These are phyloP conservation scores for Centropyge bicolor DNA, from an alignment of 2,797 vertebrate species.

Conservation along the genomic window DNA sequence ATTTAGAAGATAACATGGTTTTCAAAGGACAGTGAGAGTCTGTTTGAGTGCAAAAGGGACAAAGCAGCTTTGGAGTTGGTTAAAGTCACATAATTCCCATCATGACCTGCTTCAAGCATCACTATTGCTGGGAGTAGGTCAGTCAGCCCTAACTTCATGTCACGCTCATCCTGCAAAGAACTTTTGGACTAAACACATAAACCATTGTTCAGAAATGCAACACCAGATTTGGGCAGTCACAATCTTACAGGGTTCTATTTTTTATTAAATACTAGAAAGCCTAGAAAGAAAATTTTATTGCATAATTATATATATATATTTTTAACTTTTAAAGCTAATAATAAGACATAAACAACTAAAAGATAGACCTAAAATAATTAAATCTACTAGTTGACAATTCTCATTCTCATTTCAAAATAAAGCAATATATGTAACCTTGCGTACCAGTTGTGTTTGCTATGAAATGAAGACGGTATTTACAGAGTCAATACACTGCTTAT, in stretches of 20 bases:
- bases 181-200: background rate
- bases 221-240: background rate
- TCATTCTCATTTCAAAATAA: background rate
- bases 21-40: conserved; percentile 3
- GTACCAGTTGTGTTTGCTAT: conserved; percentile 28
- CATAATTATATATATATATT: background rate
- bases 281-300: too few relatives aligned
- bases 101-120: conserved; percentile 36
- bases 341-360: background rate
- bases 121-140: conserved; percentile 2
- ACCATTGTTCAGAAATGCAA: background rate
- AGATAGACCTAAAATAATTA: background rate
- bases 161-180: conserved; percentile 17
- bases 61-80: conserved; percentile 1
- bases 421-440: background rate
- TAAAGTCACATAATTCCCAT: conserved; percentile 22
- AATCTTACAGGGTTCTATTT: background rate
- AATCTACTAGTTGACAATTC: background rate
- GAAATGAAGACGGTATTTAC: conserved; percentile 26
- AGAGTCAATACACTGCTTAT: conserved; percentile 26
- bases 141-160: conserved; percentile 3
- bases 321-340: background rate
- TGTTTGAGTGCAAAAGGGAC: background rate
- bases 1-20: background rate
- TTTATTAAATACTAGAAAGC: background rate